Evolutionary conservation across 2,888 invertebrate genomes (phyloP), one percentile per base, ranked within the genome.

Genomic region (Melangyna quadrimaculata): DNA sequence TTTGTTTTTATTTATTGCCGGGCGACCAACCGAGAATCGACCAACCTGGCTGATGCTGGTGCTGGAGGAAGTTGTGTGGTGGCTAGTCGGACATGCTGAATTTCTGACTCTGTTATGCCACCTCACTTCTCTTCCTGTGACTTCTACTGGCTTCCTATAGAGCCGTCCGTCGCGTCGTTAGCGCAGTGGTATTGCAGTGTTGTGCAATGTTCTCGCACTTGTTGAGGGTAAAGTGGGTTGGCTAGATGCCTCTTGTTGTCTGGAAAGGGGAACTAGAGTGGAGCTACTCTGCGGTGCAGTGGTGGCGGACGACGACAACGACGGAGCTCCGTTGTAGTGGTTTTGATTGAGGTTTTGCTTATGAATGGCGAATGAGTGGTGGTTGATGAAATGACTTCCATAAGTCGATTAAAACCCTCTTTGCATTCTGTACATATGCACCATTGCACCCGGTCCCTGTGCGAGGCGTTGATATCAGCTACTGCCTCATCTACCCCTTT

Each of bases 361-460:
- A 86, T 86, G 86, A 86, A 86, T 86, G 86, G 86, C 81, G 81
- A 81, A 86, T 86, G 86, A 86, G 81, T 77, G 86, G 77, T 75
- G 77, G 86, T 77, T 86, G 86, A 81, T 86, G 69, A 86, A 86
- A 81, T 78, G 81, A 86, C 86, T 86, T 81, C 81, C 81, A 81
- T 78, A 81, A 81, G 81, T 86, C 86, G 86, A 86, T 86, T 86
- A 86, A 86, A 77, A 61, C 40, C 32, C 74, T 51, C 78, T 53
- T 57, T 48, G 22, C 45, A 45, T 67, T 27, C 32, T 43, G 43
- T 67, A 29, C 10, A 51, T n/a, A n/a, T n/a, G n/a, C n/a, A n/a
- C n/a, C n/a, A n/a, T n/a, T 40, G 40, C 29, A 67, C 45, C 27
- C 40, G 63, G 35, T 3, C 24, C 8, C 19, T 27, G 22, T 43